Conservation (phyloP, 2,888 invertebrate species). For the Caenorhabditis becei region DNA sequence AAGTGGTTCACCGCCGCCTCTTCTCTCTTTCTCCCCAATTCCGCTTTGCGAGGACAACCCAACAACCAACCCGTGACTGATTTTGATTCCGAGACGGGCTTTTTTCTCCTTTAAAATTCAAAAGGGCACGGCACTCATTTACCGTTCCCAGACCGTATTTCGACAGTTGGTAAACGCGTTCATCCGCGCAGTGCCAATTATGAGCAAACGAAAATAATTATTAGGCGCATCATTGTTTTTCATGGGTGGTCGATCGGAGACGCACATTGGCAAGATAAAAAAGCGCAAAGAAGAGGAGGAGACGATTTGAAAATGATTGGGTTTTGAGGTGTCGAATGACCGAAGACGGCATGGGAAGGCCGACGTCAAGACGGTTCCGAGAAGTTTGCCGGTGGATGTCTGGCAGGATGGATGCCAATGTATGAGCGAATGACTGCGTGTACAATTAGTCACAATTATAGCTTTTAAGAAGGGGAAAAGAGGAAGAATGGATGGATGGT, state of each 20-base stretch:
- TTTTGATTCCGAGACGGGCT: slow-evolving; percentile 42
- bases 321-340: slow-evolving; percentile 52
- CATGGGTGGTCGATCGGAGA: slow-evolving; percentile 44
- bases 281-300: slow-evolving; percentile 8
- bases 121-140: not conserved
- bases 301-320: slow-evolving; percentile 57
- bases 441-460: slow-evolving; percentile 63
- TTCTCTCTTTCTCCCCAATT: slow-evolving; percentile 3
- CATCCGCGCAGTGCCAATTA: slow-evolving; percentile 39
- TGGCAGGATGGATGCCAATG: slow-evolving; percentile 26
- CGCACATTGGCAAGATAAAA: slow-evolving; percentile 47
- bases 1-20: slow-evolving; percentile 24
- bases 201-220: slow-evolving; percentile 48
- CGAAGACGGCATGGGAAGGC: slow-evolving; percentile 49
- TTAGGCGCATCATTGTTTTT: slow-evolving; percentile 59
- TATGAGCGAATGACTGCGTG: slow-evolving; percentile 40
- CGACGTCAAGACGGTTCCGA: slow-evolving; percentile 47
- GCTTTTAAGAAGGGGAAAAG: slow-evolving; percentile 38
- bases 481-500: slow-evolving; percentile 24
- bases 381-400: slow-evolving; percentile 41
- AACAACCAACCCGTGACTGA: slow-evolving; percentile 43
- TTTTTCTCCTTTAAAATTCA: slow-evolving; percentile 13
- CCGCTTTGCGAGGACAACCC: slow-evolving; percentile 16
- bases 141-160: slow-evolving; percentile 42
- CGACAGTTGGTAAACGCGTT: slow-evolving; percentile 54